Conservation (phyloP, 2,113 vertebrate species). For the Grantiella picta region DNA sequence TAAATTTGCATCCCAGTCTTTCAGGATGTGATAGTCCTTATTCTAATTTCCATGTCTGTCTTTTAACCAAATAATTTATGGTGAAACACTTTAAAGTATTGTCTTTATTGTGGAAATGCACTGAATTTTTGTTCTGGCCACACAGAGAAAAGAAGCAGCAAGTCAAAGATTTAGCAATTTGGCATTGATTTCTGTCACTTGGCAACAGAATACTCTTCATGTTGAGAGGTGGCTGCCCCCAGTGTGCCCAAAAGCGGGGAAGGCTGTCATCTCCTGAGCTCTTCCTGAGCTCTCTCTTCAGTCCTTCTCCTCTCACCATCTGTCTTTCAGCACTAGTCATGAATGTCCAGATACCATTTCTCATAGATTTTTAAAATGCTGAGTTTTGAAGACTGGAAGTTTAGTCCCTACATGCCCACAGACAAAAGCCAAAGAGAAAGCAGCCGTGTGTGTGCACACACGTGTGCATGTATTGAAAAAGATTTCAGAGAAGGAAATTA, state of each 20-base stretch:
- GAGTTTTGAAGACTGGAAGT: neutral
- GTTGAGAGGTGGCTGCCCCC: neutral
- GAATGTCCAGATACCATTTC: constrained; percentile 2
- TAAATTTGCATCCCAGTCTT: neutral
- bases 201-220: neutral
- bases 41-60: neutral
- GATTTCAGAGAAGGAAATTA: neutral
- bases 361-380: neutral
- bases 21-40: neutral
- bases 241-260: neutral
- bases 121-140: neutral
- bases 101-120: neutral
- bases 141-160: neutral
- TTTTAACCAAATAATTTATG: neutral
- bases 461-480: neutral
- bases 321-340: neutral
- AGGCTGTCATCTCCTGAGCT: neutral
- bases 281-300: neutral
- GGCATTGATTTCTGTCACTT: constrained; percentile 14
- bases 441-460: neutral
- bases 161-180: constrained; percentile 13
- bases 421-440: neutral
- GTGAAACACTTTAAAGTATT: neutral
- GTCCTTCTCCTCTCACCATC: neutral
- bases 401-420: neutral